These are phyloP conservation scores for Microcebus murinus DNA, from an alignment of 2,113 vertebrate genomes.

Conservation along the genomic window DNA sequence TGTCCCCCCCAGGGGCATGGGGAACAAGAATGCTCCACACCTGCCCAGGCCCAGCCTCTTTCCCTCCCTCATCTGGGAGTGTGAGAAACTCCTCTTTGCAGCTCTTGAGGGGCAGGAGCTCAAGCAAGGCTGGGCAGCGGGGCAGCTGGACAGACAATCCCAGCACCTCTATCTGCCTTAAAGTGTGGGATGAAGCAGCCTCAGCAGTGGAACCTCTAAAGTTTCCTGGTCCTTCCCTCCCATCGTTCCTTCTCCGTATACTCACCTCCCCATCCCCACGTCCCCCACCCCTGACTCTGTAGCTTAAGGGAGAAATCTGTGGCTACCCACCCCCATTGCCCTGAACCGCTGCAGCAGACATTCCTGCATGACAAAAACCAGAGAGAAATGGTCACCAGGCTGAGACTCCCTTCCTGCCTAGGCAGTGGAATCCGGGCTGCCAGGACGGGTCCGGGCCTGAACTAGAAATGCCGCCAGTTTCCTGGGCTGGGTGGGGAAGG, in stretches of 20 bases:
- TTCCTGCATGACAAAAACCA: constrained; percentile 39
- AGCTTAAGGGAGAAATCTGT: background rate
- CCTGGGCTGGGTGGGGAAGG: constrained; percentile 62
- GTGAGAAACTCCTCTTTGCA: background rate
- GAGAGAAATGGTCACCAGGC: constrained; percentile 40
- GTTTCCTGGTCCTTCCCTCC: no score
- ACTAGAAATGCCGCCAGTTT: constrained; percentile 43
- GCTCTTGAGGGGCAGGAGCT: background rate
- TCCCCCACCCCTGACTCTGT: background rate
- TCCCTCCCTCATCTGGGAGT: background rate
- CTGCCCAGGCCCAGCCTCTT: constrained; percentile 42
- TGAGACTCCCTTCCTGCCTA: constrained; percentile 45
- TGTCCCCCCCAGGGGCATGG: background rate
- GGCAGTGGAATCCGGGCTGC: constrained; percentile 65
- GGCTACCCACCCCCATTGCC: background rate
- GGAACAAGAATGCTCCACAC: background rate
- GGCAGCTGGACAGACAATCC: background rate
- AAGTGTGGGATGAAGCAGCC: background rate
- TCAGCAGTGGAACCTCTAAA: background rate
- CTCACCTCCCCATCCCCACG: no score
- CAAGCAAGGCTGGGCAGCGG: background rate
- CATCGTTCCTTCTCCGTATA: background rate
- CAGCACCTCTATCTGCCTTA: background rate
- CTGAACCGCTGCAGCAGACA: background rate
- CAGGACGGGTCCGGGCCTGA: constrained; percentile 76